These are phyloP conservation scores for Alectoris magna DNA, from an alignment of 2,797 vertebrate species.

Conservation along the genomic window DNA sequence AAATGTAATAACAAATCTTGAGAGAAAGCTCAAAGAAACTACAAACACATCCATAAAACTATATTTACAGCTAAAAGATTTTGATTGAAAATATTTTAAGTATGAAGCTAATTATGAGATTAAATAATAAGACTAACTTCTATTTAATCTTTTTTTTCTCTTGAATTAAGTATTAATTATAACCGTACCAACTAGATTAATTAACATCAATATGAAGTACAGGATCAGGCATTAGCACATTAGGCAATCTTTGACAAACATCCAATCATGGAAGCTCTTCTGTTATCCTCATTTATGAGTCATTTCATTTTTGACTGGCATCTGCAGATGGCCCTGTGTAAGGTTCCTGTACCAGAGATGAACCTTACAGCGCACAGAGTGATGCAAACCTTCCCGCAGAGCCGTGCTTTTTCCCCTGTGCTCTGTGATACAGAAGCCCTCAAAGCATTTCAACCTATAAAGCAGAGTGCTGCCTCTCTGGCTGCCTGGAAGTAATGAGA, in stretches of 20 bases:
- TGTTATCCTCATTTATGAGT: conserved; percentile 6
- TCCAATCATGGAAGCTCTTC: not conserved
- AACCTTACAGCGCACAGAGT: not conserved
- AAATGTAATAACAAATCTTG: not conserved
- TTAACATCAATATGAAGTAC: conserved; percentile 1
- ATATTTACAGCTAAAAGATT: not conserved
- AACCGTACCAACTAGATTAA: conserved; percentile 21
- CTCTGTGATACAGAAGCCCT: conserved; percentile 34
- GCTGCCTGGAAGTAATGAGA: conserved; percentile 42
- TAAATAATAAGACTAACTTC: conserved; percentile 30
- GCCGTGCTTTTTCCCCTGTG: conserved; percentile 5
- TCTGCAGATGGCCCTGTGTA: not conserved
- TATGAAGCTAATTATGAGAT: not conserved
- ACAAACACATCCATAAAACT: not conserved
- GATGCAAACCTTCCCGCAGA: conserved; percentile 3
- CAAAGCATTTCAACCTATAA: conserved; percentile 49
- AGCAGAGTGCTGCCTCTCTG: conserved; percentile 44
- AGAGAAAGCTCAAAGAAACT: not conserved
- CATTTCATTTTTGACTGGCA: not conserved
- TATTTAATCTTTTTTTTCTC: not conserved
- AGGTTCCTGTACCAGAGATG: conserved; percentile 26
- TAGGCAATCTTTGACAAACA: conserved; percentile 15
- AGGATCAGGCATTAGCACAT: not conserved
- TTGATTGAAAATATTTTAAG: conserved; percentile 33
- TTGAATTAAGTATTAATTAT: not conserved